phyloP scores from a whole-genome alignment of 2,113 vertebrate species.

The Halichoeres trimaculatus region DNA sequence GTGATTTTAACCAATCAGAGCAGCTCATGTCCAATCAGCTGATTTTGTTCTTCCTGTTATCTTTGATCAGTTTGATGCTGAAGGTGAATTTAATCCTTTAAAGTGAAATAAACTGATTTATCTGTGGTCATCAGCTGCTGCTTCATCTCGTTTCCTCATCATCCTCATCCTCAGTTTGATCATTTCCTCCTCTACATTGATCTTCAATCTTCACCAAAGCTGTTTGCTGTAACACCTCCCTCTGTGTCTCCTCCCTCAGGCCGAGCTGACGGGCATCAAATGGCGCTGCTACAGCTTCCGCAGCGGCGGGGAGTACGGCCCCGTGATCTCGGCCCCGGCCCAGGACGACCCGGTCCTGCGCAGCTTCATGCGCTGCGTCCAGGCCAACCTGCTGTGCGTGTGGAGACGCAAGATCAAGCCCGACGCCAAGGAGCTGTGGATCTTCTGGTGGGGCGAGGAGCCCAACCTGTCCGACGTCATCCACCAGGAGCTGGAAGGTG shows the following conservation, averaged over 20 bases:
- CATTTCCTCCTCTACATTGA: too few relatives aligned
- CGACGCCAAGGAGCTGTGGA: conserved; percentile 94
- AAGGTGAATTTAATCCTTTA: too few relatives aligned
- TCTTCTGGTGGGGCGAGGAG: conserved; percentile 99
- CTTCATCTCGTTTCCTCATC: neutral
- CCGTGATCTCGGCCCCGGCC: conserved; percentile 96
- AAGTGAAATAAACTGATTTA: neutral
- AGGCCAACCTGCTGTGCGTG: conserved; percentile 96
- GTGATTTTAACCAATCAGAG: conserved; percentile 16
- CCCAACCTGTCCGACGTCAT: conserved; percentile 94
- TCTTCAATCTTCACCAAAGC: too few relatives aligned
- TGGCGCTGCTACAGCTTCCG: conserved; percentile 98
- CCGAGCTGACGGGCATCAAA: conserved; percentile 99
- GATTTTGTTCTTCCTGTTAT: conserved; percentile 14
- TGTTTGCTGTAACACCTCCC: too few relatives aligned
- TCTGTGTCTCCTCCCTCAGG: conserved; percentile 74
- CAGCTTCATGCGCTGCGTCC: conserved; percentile 97
- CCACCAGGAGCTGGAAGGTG: conserved; percentile 96
- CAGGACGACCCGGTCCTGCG: conserved; percentile 97
- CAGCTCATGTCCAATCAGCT: conserved; percentile 41
- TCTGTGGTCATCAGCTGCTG: too few relatives aligned
- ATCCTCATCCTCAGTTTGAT: too few relatives aligned
- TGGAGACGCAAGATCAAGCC: conserved; percentile 96
- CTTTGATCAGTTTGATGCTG: too few relatives aligned
- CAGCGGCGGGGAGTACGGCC: conserved; percentile 94